Evolutionary conservation across 2,797 vertebrate species (phyloP).

Genomic region (Notolabrus celidotus): DNA sequence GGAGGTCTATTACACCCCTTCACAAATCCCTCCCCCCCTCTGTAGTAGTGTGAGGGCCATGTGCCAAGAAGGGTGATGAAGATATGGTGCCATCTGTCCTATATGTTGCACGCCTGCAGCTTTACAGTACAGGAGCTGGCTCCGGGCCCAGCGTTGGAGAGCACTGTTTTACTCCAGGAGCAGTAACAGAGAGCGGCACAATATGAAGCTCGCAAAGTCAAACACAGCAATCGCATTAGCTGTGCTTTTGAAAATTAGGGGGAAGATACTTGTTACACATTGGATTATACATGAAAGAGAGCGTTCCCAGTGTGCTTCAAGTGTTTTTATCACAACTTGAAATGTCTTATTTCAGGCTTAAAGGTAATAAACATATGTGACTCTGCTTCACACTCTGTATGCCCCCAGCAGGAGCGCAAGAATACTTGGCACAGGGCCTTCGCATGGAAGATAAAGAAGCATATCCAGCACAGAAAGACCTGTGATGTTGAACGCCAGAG

Average conservation of each 20-base stretch:
- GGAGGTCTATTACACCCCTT: conserved; percentile 27
- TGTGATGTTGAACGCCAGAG: conserved; percentile 41
- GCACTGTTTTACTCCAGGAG: conserved; percentile 2
- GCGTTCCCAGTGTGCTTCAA: not conserved
- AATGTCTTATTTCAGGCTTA: conserved; percentile 6
- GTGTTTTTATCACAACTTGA: conserved; percentile 15
- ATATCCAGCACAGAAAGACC: conserved; percentile 48
- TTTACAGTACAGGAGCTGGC: conserved; percentile 59
- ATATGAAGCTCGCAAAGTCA: conserved; percentile 29
- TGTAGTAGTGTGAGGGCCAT: conserved; percentile 17
- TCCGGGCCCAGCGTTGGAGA: conserved; percentile 34
- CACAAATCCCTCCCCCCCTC: too few relatives aligned
- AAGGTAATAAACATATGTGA: conserved; percentile 22
- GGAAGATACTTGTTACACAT: conserved; percentile 18
- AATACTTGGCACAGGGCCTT: conserved; percentile 44
- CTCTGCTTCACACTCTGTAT: not conserved
- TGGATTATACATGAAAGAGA: conserved; percentile 13
- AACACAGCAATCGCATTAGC: conserved; percentile 52
- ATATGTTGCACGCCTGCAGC: conserved; percentile 58
- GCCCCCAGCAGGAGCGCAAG: not conserved
- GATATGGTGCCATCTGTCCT: conserved; percentile 69
- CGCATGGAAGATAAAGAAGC: conserved; percentile 23
- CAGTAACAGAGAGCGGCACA: conserved; percentile 14
- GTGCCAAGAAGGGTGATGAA: conserved; percentile 63
- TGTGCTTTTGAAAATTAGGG: conserved; percentile 29